These are phyloP conservation scores for Epinotia demarniana DNA, from an alignment of 2,888 invertebrate genomes.

Conservation along the genomic window DNA sequence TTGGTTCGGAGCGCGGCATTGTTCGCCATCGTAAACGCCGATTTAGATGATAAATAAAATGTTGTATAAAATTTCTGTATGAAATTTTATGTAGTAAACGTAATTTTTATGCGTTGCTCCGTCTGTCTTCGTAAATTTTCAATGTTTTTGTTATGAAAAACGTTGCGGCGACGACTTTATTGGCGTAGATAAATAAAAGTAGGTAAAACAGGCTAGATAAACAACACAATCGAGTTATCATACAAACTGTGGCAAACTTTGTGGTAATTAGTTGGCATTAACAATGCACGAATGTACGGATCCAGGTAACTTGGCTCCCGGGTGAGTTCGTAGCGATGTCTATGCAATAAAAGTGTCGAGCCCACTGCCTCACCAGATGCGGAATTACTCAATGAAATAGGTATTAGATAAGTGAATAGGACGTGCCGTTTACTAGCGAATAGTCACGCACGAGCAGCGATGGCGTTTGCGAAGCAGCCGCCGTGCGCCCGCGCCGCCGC, in stretches of 20 bases:
- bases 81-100: constrained; percentile 50
- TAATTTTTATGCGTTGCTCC: constrained; percentile 45
- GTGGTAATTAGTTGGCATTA: constrained; percentile 26
- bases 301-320: constrained; percentile 26
- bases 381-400: background rate
- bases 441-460: background rate
- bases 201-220: constrained; percentile 32
- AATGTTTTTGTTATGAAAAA: constrained; percentile 46
- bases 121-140: constrained; percentile 45
- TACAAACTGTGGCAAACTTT: constrained; percentile 34
- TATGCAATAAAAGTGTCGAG: constrained; percentile 18
- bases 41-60: constrained; percentile 85
- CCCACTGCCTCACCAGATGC: constrained; percentile 4
- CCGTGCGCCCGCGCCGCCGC: constrained; percentile 39
- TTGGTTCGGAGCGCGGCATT: constrained; percentile 81
- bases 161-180: constrained; percentile 44
- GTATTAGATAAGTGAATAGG: background rate
- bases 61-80: constrained; percentile 66
- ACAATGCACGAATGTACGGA: constrained; percentile 32
- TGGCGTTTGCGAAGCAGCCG: background rate
- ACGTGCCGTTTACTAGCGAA: background rate
- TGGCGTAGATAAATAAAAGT: constrained; percentile 43
- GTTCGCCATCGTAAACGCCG: constrained; percentile 83
- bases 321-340: constrained; percentile 18
- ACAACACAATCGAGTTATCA: constrained; percentile 24